phyloP scores from a whole-genome alignment of 2,113 vertebrate genomes.

The Anhinga rufa region DNA sequence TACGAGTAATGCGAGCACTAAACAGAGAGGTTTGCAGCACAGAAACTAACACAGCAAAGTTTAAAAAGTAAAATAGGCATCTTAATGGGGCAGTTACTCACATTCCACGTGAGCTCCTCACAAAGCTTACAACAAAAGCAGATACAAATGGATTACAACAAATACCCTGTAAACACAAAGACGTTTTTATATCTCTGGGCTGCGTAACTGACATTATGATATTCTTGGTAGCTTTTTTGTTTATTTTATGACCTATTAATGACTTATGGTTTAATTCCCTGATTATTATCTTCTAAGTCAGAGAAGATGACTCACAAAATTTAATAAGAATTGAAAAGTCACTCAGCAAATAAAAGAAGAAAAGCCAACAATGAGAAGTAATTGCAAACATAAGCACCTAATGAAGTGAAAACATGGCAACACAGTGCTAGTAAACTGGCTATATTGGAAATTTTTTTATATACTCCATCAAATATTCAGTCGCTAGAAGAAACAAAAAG shows the following conservation, averaged over 20 bases:
- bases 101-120: neutral
- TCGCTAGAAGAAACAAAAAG: neutral
- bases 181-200: neutral
- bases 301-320: neutral
- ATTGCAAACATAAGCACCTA: neutral
- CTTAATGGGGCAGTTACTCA: neutral
- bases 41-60: neutral
- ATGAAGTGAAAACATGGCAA: neutral
- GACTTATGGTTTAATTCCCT: neutral
- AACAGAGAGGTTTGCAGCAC: neutral
- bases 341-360: neutral
- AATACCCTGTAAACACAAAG: neutral
- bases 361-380: neutral
- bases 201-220: neutral
- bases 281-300: neutral
- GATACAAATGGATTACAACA: neutral
- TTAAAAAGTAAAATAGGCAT: neutral
- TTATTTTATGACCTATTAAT: neutral
- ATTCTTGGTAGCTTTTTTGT: neutral
- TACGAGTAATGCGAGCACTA: neutral
- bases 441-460: neutral
- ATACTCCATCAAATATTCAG: neutral
- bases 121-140: neutral
- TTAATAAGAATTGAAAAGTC: neutral
- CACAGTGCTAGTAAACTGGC: neutral